A percentile compares a stretch with the other conserved stretches of the same genome.
Evolutionary conservation across 1,140 invertebrate species (phyloP).

Genomic region (Drosophila yakuba): DNA sequence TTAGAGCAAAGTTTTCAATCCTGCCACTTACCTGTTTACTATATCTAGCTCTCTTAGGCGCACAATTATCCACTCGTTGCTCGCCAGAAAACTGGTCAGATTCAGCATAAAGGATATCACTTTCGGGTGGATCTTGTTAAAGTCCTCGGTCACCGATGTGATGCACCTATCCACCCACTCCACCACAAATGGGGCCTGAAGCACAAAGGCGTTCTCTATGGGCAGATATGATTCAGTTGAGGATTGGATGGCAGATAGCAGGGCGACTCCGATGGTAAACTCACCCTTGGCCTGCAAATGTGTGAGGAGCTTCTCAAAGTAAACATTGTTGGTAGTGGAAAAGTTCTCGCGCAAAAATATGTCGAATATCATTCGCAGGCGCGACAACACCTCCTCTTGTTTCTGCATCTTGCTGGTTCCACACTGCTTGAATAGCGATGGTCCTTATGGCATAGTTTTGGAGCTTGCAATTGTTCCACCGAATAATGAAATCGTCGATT

Average conservation of each 20-base stretch:
- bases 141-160: constrained; percentile 58
- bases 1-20: neutral
- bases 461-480: constrained; percentile 44
- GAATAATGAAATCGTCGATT: constrained; percentile 63
- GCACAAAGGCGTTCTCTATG: constrained; percentile 64
- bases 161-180: constrained; percentile 77
- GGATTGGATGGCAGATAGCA: constrained; percentile 13
- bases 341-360: constrained; percentile 85
- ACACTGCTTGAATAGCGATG: neutral
- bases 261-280: constrained; percentile 7
- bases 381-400: constrained; percentile 69
- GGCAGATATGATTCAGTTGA: neutral
- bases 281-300: constrained; percentile 85
- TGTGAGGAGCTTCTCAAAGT: constrained; percentile 85
- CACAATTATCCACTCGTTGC: constrained; percentile 76
- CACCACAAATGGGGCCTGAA: constrained; percentile 64
- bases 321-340: constrained; percentile 85
- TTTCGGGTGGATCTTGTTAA: constrained; percentile 67
- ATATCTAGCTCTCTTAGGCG: constrained; percentile 64
- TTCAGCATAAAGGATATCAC: constrained; percentile 83
- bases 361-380: constrained; percentile 78
- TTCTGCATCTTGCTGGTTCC: constrained; percentile 61
- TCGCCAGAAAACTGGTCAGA: constrained; percentile 71
- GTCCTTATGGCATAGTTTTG: constrained; percentile 50
- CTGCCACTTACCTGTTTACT: constrained; percentile 53